Evolutionary conservation across 2,888 invertebrate species (phyloP), one percentile per base, ranked within the genome.

Genomic region (Platycheirus rosarum): DNA sequence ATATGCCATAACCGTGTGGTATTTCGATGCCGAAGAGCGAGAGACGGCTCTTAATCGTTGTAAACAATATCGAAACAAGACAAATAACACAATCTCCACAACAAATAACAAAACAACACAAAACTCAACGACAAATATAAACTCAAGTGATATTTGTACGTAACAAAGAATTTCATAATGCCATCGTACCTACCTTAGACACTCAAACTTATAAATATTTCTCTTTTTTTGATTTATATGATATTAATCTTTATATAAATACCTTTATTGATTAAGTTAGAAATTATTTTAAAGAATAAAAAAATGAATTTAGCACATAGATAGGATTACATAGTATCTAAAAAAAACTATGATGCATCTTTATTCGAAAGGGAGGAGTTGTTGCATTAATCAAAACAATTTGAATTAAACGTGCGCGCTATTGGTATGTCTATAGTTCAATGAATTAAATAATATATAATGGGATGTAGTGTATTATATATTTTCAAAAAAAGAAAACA

Each of bases 1-100:
- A 89, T 97, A 97, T 89, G 97, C 97, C 44, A 97, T 97, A 82
- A 97, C 97, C 23, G 91, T 97, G 73, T 97, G 97, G 97, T 97
- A 97, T 90, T 97, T 97, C 87, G 97, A 97, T 91, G 94, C 95
- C 0, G 93, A 93, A 80, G 97, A 97, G 91, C 92, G 96, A 86
- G 95, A 94, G 88, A 93, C 94, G 87, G 96, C 96, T 42, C 84
- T 90, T 11, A 88, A 87, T 86, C 87, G 89, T 49, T 87, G 86
- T 69, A 88, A 86, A 85, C 79, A 84, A 78, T 78, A 53, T 63
- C 77, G 70, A 48, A 77, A 66, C 69, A 84, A 73, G 9, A 42
- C 66, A 14, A 84, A 68, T 46, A 77, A 55, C 5, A 77, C 37
- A 20, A 84, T 68, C 29, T 13, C 82, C 14, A 18, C 84, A 40